Evolutionary conservation across 2,113 vertebrate genomes (phyloP).

Genomic region (Nycticorax nycticorax): DNA sequence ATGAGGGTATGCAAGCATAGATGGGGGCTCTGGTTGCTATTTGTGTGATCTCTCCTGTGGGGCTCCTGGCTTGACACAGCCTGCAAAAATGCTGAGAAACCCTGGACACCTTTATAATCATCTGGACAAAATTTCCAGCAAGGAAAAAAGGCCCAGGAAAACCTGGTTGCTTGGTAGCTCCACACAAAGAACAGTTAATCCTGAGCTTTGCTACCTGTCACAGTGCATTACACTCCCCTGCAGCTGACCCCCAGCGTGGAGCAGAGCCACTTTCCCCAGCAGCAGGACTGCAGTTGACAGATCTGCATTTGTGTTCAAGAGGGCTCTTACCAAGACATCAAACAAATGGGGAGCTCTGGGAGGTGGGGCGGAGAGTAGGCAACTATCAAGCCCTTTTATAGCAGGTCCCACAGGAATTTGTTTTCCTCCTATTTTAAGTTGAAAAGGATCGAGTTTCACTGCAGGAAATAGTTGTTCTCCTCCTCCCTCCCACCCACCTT

Average conservation of each 20-base stretch:
- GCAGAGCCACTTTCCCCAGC: neutral
- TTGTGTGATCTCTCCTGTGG: neutral
- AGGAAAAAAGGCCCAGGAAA: neutral
- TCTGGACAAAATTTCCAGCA: neutral
- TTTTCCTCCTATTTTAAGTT: slow-evolving; percentile 75
- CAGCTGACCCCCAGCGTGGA: neutral
- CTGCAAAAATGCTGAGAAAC: neutral
- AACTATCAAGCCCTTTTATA: slow-evolving; percentile 52
- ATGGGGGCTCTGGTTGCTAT: neutral
- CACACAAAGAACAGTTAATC: slow-evolving; percentile 34
- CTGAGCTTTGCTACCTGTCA: slow-evolving; percentile 37
- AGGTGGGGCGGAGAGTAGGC: neutral
- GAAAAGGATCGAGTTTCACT: slow-evolving; percentile 77
- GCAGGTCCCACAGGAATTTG: slow-evolving; percentile 63
- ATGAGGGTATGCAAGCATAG: neutral
- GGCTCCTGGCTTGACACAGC: neutral
- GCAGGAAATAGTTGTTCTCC: slow-evolving; percentile 78
- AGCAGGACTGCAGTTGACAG: neutral
- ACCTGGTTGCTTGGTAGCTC: neutral
- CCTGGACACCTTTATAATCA: neutral
- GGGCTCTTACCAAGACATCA: neutral
- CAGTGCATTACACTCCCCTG: neutral
- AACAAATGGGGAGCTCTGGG: neutral
- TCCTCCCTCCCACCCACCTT: slow-evolving; percentile 54
- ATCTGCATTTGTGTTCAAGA: neutral